Conservation (phyloP, 2,797 vertebrate species). For the Florisuga fusca region DNA sequence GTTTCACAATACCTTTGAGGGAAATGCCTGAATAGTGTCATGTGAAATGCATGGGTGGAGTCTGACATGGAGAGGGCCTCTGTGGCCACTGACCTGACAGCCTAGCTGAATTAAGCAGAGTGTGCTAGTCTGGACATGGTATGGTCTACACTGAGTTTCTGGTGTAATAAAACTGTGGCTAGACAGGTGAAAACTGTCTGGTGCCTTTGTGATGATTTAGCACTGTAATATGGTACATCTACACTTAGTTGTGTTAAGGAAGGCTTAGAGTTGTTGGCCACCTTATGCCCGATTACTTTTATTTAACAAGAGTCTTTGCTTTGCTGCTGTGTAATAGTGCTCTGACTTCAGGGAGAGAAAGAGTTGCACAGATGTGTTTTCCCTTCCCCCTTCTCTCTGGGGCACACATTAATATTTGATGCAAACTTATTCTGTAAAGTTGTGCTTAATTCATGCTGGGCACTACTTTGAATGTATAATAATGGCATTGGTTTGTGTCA, state of each 20-base stretch:
- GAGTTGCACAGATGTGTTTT: neutral
- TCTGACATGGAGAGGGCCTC: neutral
- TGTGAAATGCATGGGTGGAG: conserved; percentile 20
- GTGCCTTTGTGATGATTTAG: conserved; percentile 53
- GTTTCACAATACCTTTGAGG: conserved; percentile 2
- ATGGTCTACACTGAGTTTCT: conserved; percentile 48
- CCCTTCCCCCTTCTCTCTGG: conserved; percentile 1
- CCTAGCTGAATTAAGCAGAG: conserved; percentile 43
- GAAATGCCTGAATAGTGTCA: conserved; percentile 1
- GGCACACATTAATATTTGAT: conserved; percentile 22
- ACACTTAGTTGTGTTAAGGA: neutral
- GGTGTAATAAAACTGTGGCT: conserved; percentile 48
- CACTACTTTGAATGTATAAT: conserved; percentile 52
- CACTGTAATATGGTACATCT: neutral
- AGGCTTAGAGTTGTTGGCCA: neutral
- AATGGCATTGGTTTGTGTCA: neutral
- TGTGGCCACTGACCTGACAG: neutral
- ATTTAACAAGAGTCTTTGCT: neutral
- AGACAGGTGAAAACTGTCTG: conserved; percentile 36
- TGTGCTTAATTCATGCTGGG: conserved; percentile 36
- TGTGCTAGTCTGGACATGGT: conserved; percentile 17
- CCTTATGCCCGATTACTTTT: neutral
- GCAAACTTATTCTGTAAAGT: conserved; percentile 45
- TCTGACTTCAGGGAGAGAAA: neutral
- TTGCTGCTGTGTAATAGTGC: neutral